phyloP scores from a whole-genome alignment of 2,797 vertebrate genomes.

The Australoheros facetus region DNA sequence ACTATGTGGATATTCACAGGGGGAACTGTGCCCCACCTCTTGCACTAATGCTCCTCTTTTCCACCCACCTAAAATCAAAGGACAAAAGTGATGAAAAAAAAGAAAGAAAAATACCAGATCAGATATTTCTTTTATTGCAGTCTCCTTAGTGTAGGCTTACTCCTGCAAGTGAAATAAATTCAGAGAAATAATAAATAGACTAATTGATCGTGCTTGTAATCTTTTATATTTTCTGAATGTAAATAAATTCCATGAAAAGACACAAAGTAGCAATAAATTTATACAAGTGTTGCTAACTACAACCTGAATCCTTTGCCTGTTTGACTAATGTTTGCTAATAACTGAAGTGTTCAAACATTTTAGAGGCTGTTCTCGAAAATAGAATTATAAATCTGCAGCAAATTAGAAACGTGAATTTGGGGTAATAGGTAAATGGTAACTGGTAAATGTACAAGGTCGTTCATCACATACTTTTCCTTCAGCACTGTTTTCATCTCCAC shows the following conservation, averaged over 20 bases:
- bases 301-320: not conserved
- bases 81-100: not conserved
- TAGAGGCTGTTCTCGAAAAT: too few relatives aligned
- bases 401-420: not conserved
- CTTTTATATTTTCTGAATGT: not conserved
- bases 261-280: not conserved
- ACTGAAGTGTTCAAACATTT: not conserved
- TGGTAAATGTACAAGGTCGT: not conserved
- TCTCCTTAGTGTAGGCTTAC: not conserved
- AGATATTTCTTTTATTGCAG: not conserved
- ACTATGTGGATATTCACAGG: not conserved
- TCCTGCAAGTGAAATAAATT: not conserved
- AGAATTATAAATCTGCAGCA: not conserved
- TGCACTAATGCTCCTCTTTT: rapidly evolving
- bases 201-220: not conserved
- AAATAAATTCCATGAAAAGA: not conserved
- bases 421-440: not conserved
- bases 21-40: not conserved
- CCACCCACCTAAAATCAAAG: not conserved
- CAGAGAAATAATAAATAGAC: not conserved
- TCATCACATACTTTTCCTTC: not conserved
- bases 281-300: not conserved
- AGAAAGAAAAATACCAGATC: not conserved
- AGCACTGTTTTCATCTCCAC: not conserved
- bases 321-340: not conserved